Evolutionary conservation across 2,113 vertebrate genomes (phyloP), one percentile per base, ranked within the genome.

Genomic region (Actenoides hombroni): DNA sequence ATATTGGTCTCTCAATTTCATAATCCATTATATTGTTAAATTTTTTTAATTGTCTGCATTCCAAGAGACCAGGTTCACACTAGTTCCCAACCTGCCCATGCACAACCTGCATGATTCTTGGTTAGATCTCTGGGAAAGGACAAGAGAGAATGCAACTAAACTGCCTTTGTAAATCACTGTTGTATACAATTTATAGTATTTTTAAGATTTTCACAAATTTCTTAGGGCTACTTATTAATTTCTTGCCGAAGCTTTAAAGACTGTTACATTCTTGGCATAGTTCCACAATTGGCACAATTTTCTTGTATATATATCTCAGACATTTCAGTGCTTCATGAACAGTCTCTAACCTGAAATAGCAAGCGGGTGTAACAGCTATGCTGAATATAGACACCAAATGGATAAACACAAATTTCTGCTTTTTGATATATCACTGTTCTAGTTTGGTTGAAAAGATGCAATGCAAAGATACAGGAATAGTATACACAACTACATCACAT

Each of bases 401-500:
- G 28, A 73, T 33, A 81, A 90, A 80, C 63, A 68, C n/a, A 29
- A 11, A n/a, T 51, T n/a, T 80, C 12, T 35, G 24, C 46, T 85
- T 86, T 89, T 63, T 90, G 83, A 63, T 51, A 51, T 42, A 83
- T 60, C 56, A 42, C 70, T 82, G 67, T 7, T 76, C 90, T 60
- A 93, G 67, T 91, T 73, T 42, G 75, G 76, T 57, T 65, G 42
- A 73, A 91, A 76, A 89, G 87, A 87, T 46, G 88, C 33, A 75
- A 7, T 13, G 84, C 88, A 24, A 56, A 81, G 87, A 96, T 48
- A 90, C 68, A 93, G 89, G 92, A 96, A 74, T 48, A 90, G 83
- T 65, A 84, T 61, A 83, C 3, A 6, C 28, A 74, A 63, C 59
- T 70, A 35, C 14, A 73, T 24, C 63, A 37, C 51, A 25, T 64